Conservation (phyloP, 2,888 invertebrate genomes). For the Seira sanloemensis region DNA sequence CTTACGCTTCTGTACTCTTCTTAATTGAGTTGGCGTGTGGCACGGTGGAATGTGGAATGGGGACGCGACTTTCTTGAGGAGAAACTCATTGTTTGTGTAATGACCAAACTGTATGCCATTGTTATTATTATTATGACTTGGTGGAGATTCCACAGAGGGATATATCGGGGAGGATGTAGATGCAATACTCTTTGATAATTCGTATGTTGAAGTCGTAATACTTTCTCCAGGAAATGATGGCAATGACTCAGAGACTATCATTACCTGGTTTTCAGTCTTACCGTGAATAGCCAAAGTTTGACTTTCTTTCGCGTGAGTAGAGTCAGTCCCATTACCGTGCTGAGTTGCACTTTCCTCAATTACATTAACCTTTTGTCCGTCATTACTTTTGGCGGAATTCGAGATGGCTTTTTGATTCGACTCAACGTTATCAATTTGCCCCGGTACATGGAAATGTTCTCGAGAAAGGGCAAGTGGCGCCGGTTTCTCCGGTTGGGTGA, state of each 20-base stretch:
- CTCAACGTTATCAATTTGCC: no score
- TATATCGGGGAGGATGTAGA: not conserved
- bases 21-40: conserved; percentile 25
- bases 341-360: not conserved
- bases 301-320: no score
- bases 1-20: conserved; percentile 53
- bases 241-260: not conserved
- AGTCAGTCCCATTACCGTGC: no score
- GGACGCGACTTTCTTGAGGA: no score
- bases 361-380: not conserved
- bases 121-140: not conserved
- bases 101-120: not conserved
- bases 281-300: no score
- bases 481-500: not conserved
- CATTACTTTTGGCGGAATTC: not conserved
- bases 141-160: not conserved
- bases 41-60: conserved; percentile 45
- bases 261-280: not conserved
- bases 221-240: not conserved
- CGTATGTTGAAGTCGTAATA: not conserved
- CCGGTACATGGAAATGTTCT: not conserved
- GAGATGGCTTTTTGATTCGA: no score
- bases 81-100: not conserved
- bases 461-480: no score
- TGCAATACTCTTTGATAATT: not conserved